Conservation (phyloP, 2,797 vertebrate genomes). For the Cephalopachus bancanus region DNA sequence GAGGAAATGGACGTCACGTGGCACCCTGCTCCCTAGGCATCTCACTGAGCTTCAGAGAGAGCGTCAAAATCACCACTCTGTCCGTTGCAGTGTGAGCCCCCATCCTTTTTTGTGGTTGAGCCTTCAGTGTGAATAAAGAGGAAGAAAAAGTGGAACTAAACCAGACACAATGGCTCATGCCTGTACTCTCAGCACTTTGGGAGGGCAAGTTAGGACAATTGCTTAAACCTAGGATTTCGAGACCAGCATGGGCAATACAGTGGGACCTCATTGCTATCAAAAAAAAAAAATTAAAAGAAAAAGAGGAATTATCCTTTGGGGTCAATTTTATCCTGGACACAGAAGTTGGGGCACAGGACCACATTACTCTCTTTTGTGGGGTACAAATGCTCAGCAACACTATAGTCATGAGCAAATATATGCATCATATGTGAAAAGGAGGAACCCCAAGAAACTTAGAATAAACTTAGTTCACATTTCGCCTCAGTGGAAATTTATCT, state of each 20-base stretch:
- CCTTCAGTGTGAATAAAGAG: not conserved
- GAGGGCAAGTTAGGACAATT: too few relatives aligned
- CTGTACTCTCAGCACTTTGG: too few relatives aligned
- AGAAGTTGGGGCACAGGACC: not conserved
- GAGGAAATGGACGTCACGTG: not conserved
- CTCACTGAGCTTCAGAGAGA: not conserved
- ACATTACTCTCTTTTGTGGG: not conserved
- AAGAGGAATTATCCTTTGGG: too few relatives aligned
- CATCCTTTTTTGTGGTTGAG: not conserved
- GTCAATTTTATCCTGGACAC: not conserved
- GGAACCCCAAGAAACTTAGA: too few relatives aligned
- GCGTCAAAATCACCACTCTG: rapidly evolving
- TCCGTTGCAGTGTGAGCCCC: not conserved
- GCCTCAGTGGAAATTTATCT: too few relatives aligned
- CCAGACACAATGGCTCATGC: too few relatives aligned
- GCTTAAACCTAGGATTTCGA: too few relatives aligned
- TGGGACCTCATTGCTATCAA: too few relatives aligned
- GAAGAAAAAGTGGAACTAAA: not conserved
- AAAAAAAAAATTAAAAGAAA: not conserved
- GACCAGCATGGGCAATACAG: too few relatives aligned
- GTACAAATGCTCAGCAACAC: not conserved
- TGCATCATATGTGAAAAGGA: too few relatives aligned
- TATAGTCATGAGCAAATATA: not conserved
- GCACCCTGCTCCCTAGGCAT: not conserved
- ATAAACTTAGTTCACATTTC: too few relatives aligned